These are phyloP conservation scores for Pomatorhinus ruficollis DNA, from an alignment of 2,113 vertebrate species.

Conservation along the genomic window DNA sequence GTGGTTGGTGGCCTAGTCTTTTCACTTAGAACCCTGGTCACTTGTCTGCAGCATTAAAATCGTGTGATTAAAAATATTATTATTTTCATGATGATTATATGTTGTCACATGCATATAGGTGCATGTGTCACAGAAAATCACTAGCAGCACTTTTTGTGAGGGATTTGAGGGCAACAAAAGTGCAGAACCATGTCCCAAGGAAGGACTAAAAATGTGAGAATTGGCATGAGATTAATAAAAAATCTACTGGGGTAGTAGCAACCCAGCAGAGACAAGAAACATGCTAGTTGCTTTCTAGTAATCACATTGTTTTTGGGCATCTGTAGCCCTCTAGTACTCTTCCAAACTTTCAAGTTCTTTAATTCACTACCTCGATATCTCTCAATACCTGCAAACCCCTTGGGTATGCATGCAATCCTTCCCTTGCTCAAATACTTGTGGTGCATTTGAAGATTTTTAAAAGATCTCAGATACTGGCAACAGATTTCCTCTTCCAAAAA, in stretches of 20 bases:
- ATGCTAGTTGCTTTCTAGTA: neutral
- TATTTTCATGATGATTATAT: neutral
- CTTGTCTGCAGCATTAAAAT: neutral
- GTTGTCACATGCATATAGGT: neutral
- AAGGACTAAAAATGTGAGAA: neutral
- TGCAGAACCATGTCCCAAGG: neutral
- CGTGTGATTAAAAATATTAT: neutral
- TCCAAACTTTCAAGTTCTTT: neutral
- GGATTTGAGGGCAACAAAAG: neutral
- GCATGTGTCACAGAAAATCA: neutral
- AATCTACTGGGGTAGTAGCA: neutral
- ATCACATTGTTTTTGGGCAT: neutral
- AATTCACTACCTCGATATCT: neutral
- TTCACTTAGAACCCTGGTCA: neutral
- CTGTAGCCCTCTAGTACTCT: neutral
- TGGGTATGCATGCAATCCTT: neutral
- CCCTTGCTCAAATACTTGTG: neutral
- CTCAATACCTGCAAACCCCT: neutral
- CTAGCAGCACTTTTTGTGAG: neutral
- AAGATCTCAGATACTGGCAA: neutral
- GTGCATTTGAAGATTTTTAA: neutral
- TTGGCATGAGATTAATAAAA: neutral
- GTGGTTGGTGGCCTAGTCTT: neutral
- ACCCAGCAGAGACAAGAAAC: neutral
- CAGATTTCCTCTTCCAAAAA: constrained; percentile 5